These are phyloP conservation scores for Suillia variegata DNA, from an alignment of 2,888 invertebrate species.

Conservation along the genomic window DNA sequence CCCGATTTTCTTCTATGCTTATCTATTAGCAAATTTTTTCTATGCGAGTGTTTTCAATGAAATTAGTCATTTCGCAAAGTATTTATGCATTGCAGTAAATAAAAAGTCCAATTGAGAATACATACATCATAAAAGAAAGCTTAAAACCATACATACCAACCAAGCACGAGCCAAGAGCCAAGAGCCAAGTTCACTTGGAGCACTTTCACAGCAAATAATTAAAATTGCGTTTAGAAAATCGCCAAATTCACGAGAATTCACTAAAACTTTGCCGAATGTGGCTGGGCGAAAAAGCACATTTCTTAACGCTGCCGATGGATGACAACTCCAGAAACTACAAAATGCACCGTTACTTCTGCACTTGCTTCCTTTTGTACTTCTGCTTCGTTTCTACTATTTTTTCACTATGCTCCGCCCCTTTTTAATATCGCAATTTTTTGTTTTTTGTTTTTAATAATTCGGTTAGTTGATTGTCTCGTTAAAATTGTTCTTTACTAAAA, in stretches of 20 bases:
- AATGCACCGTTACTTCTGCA: constrained; percentile 43
- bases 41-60: too few relatives aligned
- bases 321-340: constrained; percentile 27
- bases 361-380: constrained; percentile 32
- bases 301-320: constrained; percentile 27
- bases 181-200: too few relatives aligned
- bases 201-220: neutral
- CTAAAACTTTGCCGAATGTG: constrained; percentile 6
- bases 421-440: too few relatives aligned
- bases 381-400: constrained; percentile 14
- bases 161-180: too few relatives aligned
- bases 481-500: too few relatives aligned
- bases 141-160: constrained; percentile 33
- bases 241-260: too few relatives aligned
- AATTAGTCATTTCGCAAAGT: too few relatives aligned
- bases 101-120: neutral
- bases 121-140: too few relatives aligned
- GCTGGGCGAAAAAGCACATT: constrained; percentile 47
- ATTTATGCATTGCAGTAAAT: neutral
- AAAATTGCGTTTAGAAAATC: constrained; percentile 12
- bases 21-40: constrained; percentile 1
- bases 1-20: constrained; percentile 34
- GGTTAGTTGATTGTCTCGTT: too few relatives aligned
- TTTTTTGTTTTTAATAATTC: too few relatives aligned
- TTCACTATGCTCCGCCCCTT: constrained; percentile 20